Base-by-base conservation (phyloP, 2,888 invertebrate genomes). In the Germaria angustata region DNA sequence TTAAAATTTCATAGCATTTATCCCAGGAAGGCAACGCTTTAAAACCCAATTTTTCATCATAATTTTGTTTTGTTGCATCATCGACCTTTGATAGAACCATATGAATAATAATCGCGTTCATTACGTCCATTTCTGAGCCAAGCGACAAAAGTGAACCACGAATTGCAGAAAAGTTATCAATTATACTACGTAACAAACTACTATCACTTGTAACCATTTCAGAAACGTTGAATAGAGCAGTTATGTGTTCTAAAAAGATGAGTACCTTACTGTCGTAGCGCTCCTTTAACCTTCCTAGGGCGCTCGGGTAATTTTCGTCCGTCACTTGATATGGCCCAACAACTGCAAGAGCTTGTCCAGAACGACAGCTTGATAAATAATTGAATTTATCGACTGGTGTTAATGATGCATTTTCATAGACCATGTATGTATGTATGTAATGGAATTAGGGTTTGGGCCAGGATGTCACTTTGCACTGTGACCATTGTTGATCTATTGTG, bases 251-350 rank as follows among this genome's bases (percentile, higher is more conserved):
- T 13, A 49, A 2, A 36, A 69, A 69, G 5, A 55, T 69, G n/a
- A n/a, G n/a, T n/a, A n/a, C n/a, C n/a, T n/a, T n/a, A n/a, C n/a
- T n/a, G n/a, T n/a, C n/a, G n/a, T n/a, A n/a, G n/a, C n/a, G n/a
- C n/a, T n/a, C n/a, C n/a, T n/a, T n/a, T n/a, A n/a, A n/a, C n/a
- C n/a, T n/a, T n/a, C n/a, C n/a, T 6, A 69, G n/a, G 0, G 69
- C 71, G 22, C 55, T 69, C 7, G 46, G 36, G 15, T 65, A 65
- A 36, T 49, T 51, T 4, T 51, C 68, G 1, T 55, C 41, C 0
- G 55, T 53, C 2, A 68, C 53, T 3, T 63, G 63, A 28, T 41
- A 81, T 13, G 76, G 46, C 28, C 69, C 49, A 2, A 68, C 53
- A n/a, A 49, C 34, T 7, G 20, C 49, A 32, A 65, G 17, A 4